phyloP scores from a whole-genome alignment of 2,888 invertebrate species.

The Heliconius sara region DNA sequence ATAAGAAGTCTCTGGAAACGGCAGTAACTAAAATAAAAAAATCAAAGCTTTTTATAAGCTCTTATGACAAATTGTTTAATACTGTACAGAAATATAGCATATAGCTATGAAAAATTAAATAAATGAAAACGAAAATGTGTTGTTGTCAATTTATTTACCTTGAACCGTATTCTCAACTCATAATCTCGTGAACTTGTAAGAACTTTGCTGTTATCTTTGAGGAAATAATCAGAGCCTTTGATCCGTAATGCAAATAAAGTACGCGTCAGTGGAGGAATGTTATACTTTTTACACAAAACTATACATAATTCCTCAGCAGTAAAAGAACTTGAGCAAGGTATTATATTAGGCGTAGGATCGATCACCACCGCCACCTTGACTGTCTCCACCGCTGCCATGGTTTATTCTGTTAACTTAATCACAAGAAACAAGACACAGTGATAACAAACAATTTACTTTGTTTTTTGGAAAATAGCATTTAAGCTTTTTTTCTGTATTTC shows the following conservation, averaged over 20 bases:
- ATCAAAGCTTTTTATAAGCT: constrained; percentile 9
- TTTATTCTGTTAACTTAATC: constrained; percentile 63
- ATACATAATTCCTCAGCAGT: constrained; percentile 89
- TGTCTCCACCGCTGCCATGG: constrained; percentile 73
- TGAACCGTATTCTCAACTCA: constrained; percentile 92
- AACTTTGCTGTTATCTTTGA: constrained; percentile 85
- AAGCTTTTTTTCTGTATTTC: constrained; percentile 51
- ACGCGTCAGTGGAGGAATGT: constrained; percentile 90
- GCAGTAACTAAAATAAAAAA: neutral
- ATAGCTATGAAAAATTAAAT: neutral
- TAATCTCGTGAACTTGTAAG: constrained; percentile 82
- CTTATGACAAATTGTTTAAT: neutral
- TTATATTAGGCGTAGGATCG: constrained; percentile 67
- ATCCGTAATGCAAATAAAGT: constrained; percentile 91
- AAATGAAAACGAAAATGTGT: neutral
- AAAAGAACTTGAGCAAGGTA: constrained; percentile 72
- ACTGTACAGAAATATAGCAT: neutral
- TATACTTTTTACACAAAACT: constrained; percentile 87
- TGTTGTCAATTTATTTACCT: constrained; percentile 70
- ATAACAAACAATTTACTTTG: constrained; percentile 61
- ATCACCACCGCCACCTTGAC: constrained; percentile 76
- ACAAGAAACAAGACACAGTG: constrained; percentile 69
- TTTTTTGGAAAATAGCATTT: constrained; percentile 53
- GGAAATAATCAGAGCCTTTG: constrained; percentile 86
- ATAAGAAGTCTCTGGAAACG: neutral